Base-by-base conservation (phyloP, 2,888 invertebrate genomes). In the Disparrhopalites patrizii region DNA sequence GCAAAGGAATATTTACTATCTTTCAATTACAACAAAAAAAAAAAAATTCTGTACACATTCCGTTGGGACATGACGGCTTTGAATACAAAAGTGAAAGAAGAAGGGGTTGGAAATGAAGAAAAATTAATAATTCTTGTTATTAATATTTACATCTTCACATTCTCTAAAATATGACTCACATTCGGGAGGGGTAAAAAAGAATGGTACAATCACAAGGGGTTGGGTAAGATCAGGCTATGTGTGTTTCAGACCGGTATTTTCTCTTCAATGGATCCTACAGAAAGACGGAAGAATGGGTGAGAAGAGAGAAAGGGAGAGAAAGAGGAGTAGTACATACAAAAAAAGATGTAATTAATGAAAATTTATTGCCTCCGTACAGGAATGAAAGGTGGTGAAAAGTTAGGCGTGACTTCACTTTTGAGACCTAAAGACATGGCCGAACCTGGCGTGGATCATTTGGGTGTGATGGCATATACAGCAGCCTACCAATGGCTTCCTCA, bases 381-480 rank as follows among this genome's bases (percentile, higher is more conserved):
- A 58, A 82, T 87, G 70, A 82, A 83, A 66, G 85, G 84, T 25
- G 86, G 84, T 7, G 81, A 82, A 66, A 82, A 82, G 74, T 78
- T 88, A 80, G 93, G 93, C 47, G 90, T 97, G 1, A 89, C 93
- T 76, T 93, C 95, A 2, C 86, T 97, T 47, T 81, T 98, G 66
- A 87, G 92, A 74, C 90, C 97, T 15, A 91, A 90, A 78, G 96
- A 98, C 77, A 92, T 99, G 89, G 90, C 93, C 38, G 93, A 93
- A 79, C 90, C 88, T 40, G 91, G 96, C 78, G 93, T 93, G 5
- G 97, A 98, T 78, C 96, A 97, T 82, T 83, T 98, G 73, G 97
- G 94, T 10, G 92, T 97, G 66, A 98, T 98, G 98, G 93, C 97
- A 0, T 96, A 97, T 81, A 91, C 93, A 0, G 92, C 96, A 0